Evolutionary conservation across 2,797 vertebrate species (phyloP).

Genomic region (Sternarchorhynchus goeldii): DNA sequence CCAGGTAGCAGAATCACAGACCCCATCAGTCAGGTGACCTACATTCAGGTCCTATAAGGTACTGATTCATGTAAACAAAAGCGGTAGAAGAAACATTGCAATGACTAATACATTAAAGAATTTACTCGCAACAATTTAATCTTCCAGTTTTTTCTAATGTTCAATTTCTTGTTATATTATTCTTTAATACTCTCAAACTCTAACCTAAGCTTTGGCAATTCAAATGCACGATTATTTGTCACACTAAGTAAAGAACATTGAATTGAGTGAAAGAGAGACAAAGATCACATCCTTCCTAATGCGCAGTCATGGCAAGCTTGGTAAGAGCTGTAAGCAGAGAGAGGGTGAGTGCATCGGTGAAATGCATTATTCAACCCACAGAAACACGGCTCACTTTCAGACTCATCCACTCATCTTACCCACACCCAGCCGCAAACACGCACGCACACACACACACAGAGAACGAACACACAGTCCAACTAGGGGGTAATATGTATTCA

Average conservation of each 20-base stretch:
- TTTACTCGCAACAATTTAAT: too few relatives aligned
- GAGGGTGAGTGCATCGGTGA: slow-evolving; percentile 36
- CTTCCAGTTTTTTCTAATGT: too few relatives aligned
- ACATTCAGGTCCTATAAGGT: too few relatives aligned
- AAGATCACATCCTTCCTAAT: slow-evolving; percentile 27
- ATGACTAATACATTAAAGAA: too few relatives aligned
- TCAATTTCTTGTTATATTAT: too few relatives aligned
- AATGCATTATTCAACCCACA: slow-evolving; percentile 58
- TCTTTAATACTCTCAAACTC: too few relatives aligned
- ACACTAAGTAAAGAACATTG: not conserved
- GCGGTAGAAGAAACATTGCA: too few relatives aligned
- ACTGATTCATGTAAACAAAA: too few relatives aligned
- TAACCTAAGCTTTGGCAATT: too few relatives aligned
- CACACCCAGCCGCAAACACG: slow-evolving; percentile 39
- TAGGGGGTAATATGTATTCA: slow-evolving; percentile 14
- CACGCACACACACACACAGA: slow-evolving; percentile 31
- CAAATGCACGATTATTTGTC: too few relatives aligned
- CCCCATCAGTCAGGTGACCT: too few relatives aligned
- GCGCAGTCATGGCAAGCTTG: slow-evolving; percentile 28
- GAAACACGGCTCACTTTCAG: slow-evolving; percentile 53
- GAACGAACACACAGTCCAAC: slow-evolving; percentile 37
- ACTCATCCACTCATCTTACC: slow-evolving; percentile 42
- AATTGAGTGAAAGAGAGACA: slow-evolving; percentile 5
- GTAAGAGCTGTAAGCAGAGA: slow-evolving; percentile 52
- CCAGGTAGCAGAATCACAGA: too few relatives aligned